Base-by-base conservation (phyloP, 1,140 invertebrate genomes). In the Drosophila ambigua region DNA sequence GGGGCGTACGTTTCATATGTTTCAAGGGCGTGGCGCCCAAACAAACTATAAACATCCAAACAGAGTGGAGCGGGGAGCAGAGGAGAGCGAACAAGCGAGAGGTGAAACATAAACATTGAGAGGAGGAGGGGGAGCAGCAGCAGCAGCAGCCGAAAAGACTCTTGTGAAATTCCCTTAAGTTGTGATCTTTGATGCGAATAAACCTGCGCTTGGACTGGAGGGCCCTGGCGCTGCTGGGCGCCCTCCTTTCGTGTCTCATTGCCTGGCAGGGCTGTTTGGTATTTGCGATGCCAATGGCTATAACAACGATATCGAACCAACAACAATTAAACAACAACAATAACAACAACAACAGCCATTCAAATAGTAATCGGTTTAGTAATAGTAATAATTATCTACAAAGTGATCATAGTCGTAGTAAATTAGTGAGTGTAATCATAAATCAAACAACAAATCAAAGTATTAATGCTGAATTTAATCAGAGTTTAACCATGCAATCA, bases 181-280 rank as follows among this genome's bases (percentile, higher is more conserved):
- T 85, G 83, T 88, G 81, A 78, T 90, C 77, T 90, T 92, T 84
- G 73, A 92, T 92, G 91, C 91, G 90, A 89, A 92, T 78, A 85
- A 91, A 90, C 78, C 82, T 82, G 81, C 89, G 90, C 64, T 73
- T 90, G 72, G 74, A 90, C 72, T 92, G 91, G 91, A 92, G 91
- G 91, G 91, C 91, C 91, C 91, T 92, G 82, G 91, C 90, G 54
- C 77, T 91, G 91, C 91, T 92, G 81, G 91, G 91, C 79, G 91
- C 90, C 91, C 91, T 92, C 91, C 90, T 91, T 48, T 78, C 83
- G 73, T 69, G 84, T 64, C 72, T 91, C 46, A 90, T 90, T 49
- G 68, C 77, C 66, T 91, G 91, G 90, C 72, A 74, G 49, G 76
- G 80, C 11, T 39, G 35, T 11, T 57, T 90, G 69, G 79, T 83